These are phyloP conservation scores for Notocelia uddmanniana DNA, from an alignment of 2,888 invertebrate genomes.

Conservation along the genomic window DNA sequence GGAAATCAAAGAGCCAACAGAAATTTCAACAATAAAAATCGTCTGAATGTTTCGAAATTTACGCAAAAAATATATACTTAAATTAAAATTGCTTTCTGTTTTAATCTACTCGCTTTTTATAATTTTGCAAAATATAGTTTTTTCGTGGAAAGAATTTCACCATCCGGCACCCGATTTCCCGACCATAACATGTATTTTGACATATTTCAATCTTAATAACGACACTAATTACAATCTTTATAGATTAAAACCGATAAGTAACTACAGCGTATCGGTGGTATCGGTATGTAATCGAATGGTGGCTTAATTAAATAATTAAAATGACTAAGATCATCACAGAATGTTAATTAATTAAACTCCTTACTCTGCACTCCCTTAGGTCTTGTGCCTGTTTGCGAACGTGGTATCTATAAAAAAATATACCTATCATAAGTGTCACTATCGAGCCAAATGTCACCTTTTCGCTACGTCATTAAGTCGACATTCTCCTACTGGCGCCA, in stretches of 20 bases:
- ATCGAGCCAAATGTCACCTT: no score
- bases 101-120: not conserved
- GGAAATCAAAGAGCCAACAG: no score
- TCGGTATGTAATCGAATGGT: not conserved
- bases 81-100: no score
- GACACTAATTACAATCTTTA: not conserved
- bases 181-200: constrained; percentile 14
- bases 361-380: not conserved
- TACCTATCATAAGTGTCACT: no score
- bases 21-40: no score
- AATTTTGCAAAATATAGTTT: not conserved
- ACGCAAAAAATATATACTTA: no score
- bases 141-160: not conserved
- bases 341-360: not conserved
- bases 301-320: not conserved
- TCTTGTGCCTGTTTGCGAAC: not conserved
- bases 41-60: no score
- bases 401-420: not conserved
- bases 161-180: not conserved
- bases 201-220: constrained; percentile 17
- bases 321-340: not conserved
- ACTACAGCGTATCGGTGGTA: constrained; percentile 3
- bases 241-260: constrained; percentile 6
- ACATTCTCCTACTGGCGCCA: no score
- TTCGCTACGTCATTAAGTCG: no score